Conservation (phyloP, 2,888 invertebrate genomes). For the Allacma fusca region DNA sequence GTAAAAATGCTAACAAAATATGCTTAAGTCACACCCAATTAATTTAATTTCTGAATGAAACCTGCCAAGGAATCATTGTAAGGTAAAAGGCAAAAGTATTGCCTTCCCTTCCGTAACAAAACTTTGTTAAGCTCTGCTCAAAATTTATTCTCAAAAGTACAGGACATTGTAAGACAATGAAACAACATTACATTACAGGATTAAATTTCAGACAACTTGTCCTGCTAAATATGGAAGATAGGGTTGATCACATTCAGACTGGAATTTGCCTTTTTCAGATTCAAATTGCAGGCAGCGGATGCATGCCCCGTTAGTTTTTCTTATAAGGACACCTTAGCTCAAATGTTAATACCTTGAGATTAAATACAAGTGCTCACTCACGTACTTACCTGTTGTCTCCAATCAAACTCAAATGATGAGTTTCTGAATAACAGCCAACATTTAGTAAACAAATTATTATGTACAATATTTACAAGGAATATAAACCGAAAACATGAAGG, state of each 20-base stretch:
- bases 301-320: conserved; percentile 16
- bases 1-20: neutral
- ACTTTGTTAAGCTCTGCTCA: neutral
- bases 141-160: neutral
- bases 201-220: conserved; percentile 26
- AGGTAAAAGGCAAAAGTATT: neutral
- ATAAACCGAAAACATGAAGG: no score
- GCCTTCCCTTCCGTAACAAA: conserved; percentile 2
- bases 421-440: no score
- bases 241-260: neutral
- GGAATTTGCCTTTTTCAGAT: conserved; percentile 26
- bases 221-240: conserved; percentile 16
- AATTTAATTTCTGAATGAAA: conserved; percentile 5
- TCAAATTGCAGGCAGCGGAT: conserved; percentile 14
- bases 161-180: neutral
- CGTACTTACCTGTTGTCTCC: no score
- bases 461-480: no score
- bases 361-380: no score
- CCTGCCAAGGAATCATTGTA: neutral
- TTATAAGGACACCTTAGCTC: neutral
- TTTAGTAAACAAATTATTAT: no score
- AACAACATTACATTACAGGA: conserved; percentile 16
- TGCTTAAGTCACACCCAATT: conserved; percentile 18
- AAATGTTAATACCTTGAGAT: neutral
- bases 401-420: no score